Evolutionary conservation across 2,888 invertebrate species (phyloP), one percentile per base, ranked within the genome.

Genomic region (Epirrhoe tristata): DNA sequence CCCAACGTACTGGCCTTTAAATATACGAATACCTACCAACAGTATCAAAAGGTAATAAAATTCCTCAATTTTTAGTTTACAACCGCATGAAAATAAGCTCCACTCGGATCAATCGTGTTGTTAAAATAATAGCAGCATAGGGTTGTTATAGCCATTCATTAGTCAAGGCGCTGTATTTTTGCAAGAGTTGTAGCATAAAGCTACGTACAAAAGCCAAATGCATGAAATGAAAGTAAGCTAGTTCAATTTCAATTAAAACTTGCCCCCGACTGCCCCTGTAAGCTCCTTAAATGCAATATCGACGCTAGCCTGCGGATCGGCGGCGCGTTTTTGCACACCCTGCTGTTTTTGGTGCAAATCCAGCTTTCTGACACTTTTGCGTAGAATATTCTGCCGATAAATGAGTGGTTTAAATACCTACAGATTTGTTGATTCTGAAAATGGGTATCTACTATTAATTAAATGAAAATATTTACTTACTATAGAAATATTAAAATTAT

Each of bases 261-360:
- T 55, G 12, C 34, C 54, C 54, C 34, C 5, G 12, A 46, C 31
- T 6, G 43, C 43, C 51, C 36, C 51, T 24, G 58, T 14, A 59
- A 39, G 4, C 36, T 16, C n/a, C 51, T 17, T 50, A 65, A 65
- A 56, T 50, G 43, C 56, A 60, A 65, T 65, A 66, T 62, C 61
- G 58, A 58, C 54, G 58, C 46, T 48, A 24, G 50, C 46, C 46
- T 17, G 46, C 48, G 57, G 61, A 60, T 61, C 24, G 34, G 17
- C 56, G 59, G 32, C 46, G 34, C 34, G 60, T 60, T 66, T 57
- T 60, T 63, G 62, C 31, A 12, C 12, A 6, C 16, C 31, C 24
- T 16, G 48, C 52, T 53, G 52, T 66, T 58, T 61, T 52, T 16
- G 51, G 31, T 10, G 53, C 46, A 58, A 52, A 43, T 16, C 36